These are phyloP conservation scores for Lithophane leautieri DNA, from an alignment of 2,888 invertebrate species.

Conservation along the genomic window DNA sequence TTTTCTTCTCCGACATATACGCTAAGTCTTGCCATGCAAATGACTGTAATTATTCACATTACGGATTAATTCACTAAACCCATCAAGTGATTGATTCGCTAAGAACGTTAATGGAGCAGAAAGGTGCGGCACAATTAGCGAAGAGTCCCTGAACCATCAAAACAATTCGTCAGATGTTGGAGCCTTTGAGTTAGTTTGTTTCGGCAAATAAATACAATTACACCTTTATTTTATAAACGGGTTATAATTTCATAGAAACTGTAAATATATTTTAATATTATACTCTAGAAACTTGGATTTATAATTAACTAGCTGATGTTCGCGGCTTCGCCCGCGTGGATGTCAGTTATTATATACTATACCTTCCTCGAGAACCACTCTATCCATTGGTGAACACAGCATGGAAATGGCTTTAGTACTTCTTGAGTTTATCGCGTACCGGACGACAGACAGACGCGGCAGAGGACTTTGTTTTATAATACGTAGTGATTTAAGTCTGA, in stretches of 20 bases:
- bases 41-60: conserved; percentile 56
- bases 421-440: too few species aligned
- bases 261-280: neutral
- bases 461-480: too few species aligned
- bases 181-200: conserved; percentile 46
- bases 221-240: conserved; percentile 15
- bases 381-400: too few species aligned
- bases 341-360: too few species aligned
- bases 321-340: too few species aligned
- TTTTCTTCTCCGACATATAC: conserved; percentile 22
- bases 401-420: too few species aligned
- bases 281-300: neutral
- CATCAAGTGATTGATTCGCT: conserved; percentile 66
- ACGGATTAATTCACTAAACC: conserved; percentile 58
- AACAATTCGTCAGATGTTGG: conserved; percentile 51
- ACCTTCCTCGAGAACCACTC: too few species aligned
- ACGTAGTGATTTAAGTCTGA: neutral
- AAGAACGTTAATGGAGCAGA: conserved; percentile 59
- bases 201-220: conserved; percentile 28
- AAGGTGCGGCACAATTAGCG: conserved; percentile 55
- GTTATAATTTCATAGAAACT: neutral
- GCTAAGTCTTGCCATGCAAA: conserved; percentile 62
- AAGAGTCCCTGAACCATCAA: conserved; percentile 58
- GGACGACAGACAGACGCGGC: too few species aligned
- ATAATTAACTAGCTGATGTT: neutral